Evolutionary conservation across 2,888 invertebrate genomes (phyloP).

Genomic region (Caenorhabditis auriculariae): DNA sequence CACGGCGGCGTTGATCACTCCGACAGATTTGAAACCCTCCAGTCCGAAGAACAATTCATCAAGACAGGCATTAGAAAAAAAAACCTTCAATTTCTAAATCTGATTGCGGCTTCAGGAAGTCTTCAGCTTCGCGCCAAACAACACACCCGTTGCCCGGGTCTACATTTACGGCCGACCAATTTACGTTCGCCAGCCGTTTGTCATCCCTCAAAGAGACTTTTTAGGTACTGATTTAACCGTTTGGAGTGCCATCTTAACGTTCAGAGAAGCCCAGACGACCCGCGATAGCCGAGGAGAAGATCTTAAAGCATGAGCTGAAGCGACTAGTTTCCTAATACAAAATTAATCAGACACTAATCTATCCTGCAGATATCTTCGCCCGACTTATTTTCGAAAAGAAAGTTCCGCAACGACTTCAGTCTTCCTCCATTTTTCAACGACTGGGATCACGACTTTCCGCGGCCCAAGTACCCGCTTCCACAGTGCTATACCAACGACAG

Average conservation of each 20-base stretch:
- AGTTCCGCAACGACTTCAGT: background rate
- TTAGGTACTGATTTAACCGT: too few species aligned
- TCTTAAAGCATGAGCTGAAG: background rate
- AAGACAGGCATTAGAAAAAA: too few species aligned
- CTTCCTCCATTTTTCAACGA: too few species aligned
- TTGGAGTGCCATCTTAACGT: background rate
- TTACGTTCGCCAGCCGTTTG: conserved; percentile 41
- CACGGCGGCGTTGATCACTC: too few species aligned
- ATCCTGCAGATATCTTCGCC: background rate
- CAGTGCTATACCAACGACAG: conserved; percentile 57
- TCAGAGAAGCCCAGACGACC: background rate
- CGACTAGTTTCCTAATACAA: background rate
- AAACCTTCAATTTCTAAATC: too few species aligned
- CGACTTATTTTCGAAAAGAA: background rate
- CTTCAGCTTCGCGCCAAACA: conserved; percentile 41
- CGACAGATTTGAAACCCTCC: too few species aligned
- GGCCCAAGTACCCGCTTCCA: conserved; percentile 46
- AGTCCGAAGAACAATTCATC: too few species aligned
- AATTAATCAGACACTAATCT: background rate
- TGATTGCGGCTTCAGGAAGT: conserved; percentile 4
- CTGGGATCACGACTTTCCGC: conserved; percentile 1
- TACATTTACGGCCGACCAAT: conserved; percentile 42
- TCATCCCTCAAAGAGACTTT: conserved; percentile 28
- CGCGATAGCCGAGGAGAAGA: background rate
- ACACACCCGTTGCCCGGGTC: conserved; percentile 40